phyloP scores from a whole-genome alignment of 2,888 invertebrate genomes.

The Fragum whitleyi region DNA sequence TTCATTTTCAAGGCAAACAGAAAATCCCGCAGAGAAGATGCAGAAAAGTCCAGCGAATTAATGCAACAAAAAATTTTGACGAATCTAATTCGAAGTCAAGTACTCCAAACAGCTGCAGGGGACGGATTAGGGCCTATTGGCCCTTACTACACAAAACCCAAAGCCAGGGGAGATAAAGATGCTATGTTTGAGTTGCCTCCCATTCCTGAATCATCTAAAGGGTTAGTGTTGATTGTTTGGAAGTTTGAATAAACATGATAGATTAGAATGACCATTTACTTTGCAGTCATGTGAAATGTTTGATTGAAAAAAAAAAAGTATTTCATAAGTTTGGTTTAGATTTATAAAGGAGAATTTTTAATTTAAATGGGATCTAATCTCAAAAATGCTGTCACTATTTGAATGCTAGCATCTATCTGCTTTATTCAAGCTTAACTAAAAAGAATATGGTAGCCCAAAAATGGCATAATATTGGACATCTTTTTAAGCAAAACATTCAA shows the following conservation, averaged over 20 bases:
- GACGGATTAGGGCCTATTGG: slow-evolving; percentile 55
- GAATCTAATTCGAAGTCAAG: slow-evolving; percentile 92
- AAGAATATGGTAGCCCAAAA: too few species aligned
- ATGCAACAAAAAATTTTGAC: slow-evolving; percentile 91
- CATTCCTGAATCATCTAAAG: slow-evolving; percentile 73
- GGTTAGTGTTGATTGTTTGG: slow-evolving; percentile 12
- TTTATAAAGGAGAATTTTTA: too few species aligned
- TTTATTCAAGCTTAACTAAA: too few species aligned
- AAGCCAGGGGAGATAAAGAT: slow-evolving; percentile 61
- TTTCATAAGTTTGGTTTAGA: too few species aligned
- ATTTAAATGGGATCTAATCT: too few species aligned
- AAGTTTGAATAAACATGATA: slow-evolving; percentile 1
- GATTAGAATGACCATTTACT: too few species aligned
- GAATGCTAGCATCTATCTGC: too few species aligned
- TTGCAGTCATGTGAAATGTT: too few species aligned
- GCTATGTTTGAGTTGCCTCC: slow-evolving; percentile 85
- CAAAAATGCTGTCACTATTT: too few species aligned
- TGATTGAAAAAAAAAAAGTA: too few species aligned
- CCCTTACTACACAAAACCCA: slow-evolving; percentile 53
- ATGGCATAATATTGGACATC: too few species aligned
- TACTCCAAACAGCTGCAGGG: slow-evolving; percentile 86
- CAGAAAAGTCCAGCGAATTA: slow-evolving; percentile 90
- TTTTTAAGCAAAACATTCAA: too few species aligned
- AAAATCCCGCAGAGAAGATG: slow-evolving; percentile 89
- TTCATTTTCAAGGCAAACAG: slow-evolving; percentile 86